phyloP scores from a whole-genome alignment of 2,113 vertebrate species.

The Marmota monax region DNA sequence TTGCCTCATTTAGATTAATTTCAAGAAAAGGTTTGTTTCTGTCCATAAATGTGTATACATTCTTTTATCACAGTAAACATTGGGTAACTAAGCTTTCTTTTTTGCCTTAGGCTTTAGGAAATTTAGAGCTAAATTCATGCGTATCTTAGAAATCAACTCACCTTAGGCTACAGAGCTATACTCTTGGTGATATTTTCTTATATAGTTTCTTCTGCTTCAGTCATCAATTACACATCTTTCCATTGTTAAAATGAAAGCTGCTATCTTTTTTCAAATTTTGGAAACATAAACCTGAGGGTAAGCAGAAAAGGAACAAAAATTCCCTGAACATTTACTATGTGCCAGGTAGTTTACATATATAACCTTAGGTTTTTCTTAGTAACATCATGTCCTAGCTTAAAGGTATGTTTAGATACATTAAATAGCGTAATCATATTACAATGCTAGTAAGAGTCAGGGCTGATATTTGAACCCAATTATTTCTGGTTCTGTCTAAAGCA shows the following conservation, averaged over 20 bases:
- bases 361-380: background rate
- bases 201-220: background rate
- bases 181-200: background rate
- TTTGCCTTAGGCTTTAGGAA: conserved; percentile 12
- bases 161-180: background rate
- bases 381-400: background rate
- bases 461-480: background rate
- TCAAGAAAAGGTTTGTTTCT: background rate
- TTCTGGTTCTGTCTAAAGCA: background rate
- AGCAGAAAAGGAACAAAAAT: background rate
- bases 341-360: background rate
- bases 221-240: background rate
- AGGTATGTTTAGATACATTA: background rate
- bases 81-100: conserved; percentile 35
- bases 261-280: background rate
- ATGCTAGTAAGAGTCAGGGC: background rate
- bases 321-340: background rate
- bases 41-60: background rate
- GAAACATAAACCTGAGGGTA: background rate
- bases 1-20: conserved; percentile 47
- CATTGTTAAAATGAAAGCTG: background rate
- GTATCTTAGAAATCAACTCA: background rate
- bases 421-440: background rate
- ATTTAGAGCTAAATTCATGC: background rate
- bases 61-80: conserved; percentile 1